Evolutionary conservation across 1,140 invertebrate genomes (phyloP).

Genomic region (Atta texana): DNA sequence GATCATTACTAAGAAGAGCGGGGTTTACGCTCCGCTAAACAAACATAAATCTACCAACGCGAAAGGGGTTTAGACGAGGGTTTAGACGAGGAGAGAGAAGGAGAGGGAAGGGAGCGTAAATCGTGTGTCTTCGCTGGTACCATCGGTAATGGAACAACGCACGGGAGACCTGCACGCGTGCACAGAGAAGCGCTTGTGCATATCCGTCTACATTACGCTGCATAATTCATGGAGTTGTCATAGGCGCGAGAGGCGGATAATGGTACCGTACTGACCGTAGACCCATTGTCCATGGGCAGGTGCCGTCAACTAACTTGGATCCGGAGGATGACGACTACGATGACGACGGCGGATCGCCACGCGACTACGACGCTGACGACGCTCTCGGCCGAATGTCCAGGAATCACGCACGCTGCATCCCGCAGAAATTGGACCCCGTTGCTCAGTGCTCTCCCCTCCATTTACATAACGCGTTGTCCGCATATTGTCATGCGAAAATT

Average conservation of each 20-base stretch:
- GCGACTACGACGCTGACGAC: conserved; percentile 72
- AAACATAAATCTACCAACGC: conserved; percentile 52
- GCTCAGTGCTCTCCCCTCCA: conserved; percentile 6
- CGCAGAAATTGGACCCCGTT: conserved; percentile 45
- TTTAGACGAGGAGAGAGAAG: no score
- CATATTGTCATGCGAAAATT: conserved; percentile 67
- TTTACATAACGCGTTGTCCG: conserved; percentile 71
- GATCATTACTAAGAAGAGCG: conserved; percentile 34
- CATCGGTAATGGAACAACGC: conserved; percentile 79
- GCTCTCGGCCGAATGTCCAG: conserved; percentile 75
- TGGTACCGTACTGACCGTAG: conserved; percentile 80
- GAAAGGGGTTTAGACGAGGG: conserved; percentile 13
- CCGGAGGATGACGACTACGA: conserved; percentile 74
- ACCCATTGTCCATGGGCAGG: conserved; percentile 78
- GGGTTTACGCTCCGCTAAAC: conserved; percentile 33
- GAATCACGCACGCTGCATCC: conserved; percentile 72
- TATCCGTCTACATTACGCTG: conserved; percentile 85
- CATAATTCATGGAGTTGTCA: conserved; percentile 85
- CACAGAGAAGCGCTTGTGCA: conserved; percentile 73
- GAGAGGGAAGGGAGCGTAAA: conserved; percentile 51
- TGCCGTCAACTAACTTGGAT: conserved; percentile 75
- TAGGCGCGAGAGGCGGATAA: conserved; percentile 85
- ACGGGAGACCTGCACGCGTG: conserved; percentile 49
- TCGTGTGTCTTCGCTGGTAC: conserved; percentile 66
- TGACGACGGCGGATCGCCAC: conserved; percentile 57